Evolutionary conservation across 1,140 invertebrate genomes (phyloP).

Genomic region (Drosophila repletoides): DNA sequence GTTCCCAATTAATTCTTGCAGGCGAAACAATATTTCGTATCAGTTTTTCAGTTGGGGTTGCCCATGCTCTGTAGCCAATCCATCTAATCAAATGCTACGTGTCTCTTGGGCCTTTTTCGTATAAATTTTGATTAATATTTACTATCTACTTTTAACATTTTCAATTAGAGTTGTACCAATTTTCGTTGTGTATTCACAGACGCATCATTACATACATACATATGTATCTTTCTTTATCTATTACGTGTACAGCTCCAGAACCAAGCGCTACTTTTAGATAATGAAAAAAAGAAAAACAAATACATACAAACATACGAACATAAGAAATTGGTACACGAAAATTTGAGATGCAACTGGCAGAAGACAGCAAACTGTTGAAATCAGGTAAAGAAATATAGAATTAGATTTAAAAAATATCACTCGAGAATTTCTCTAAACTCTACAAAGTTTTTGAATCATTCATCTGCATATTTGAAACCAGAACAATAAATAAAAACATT

Average conservation of each 20-base stretch:
- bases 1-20: background rate
- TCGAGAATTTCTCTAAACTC: background rate
- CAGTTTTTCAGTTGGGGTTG: background rate
- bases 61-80: constrained; percentile 12
- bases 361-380: constrained; percentile 28
- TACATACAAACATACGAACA: constrained; percentile 7
- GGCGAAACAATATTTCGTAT: constrained; percentile 1
- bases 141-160: constrained; percentile 76
- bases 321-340: constrained; percentile 50
- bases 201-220: background rate
- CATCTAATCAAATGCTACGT: constrained; percentile 67
- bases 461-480: too few relatives aligned
- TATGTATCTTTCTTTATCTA: constrained; percentile 51
- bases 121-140: constrained; percentile 74
- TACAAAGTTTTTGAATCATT: too few relatives aligned
- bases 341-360: constrained; percentile 21
- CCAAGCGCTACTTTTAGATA: constrained; percentile 54
- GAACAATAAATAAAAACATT: too few relatives aligned
- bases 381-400: constrained; percentile 35
- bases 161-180: constrained; percentile 78
- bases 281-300: too few relatives aligned
- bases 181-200: constrained; percentile 38
- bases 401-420: too few relatives aligned
- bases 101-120: constrained; percentile 50
- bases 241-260: constrained; percentile 51